Percentiles rank a stretch among this genome's conserved stretches.
Evolutionary conservation across 2,888 invertebrate species (phyloP).

Genomic region (Sinohyriopsis cumingii): DNA sequence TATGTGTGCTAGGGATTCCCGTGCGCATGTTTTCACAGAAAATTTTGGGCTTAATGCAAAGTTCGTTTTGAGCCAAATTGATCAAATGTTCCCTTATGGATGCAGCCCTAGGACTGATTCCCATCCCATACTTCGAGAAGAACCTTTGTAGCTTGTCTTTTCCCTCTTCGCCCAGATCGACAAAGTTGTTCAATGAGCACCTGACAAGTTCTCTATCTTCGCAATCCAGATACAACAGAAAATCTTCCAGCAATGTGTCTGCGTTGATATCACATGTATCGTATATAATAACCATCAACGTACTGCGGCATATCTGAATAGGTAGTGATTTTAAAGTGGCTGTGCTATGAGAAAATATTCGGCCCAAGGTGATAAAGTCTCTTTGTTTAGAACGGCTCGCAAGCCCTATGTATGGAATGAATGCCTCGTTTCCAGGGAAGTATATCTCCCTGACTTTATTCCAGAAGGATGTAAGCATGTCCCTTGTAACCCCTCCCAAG

Average conservation of each 20-base stretch:
- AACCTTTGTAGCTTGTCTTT: neutral
- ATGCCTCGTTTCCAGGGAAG: constrained; percentile 5
- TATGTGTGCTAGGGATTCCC: constrained; percentile 2
- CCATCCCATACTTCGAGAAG: constrained; percentile 8
- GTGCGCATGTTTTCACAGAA: constrained; percentile 5
- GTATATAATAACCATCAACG: constrained; percentile 4
- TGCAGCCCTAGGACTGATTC: neutral
- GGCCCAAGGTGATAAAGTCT: constrained; percentile 4
- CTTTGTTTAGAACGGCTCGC: neutral
- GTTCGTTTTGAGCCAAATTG: constrained; percentile 5
- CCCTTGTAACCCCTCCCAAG: constrained; percentile 3
- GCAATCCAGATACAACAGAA: neutral
- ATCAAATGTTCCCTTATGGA: constrained; percentile 1
- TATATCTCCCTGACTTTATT: constrained; percentile 1
- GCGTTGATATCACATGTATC: constrained; percentile 1
- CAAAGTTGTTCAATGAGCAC: constrained; percentile 2
- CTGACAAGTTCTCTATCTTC: neutral
- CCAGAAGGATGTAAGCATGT: constrained; percentile 4
- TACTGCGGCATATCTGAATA: constrained; percentile 7
- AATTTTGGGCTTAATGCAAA: constrained; percentile 5
- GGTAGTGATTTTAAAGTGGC: constrained; percentile 6
- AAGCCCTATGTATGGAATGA: neutral
- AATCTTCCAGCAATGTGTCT: constrained; percentile 4
- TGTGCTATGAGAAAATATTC: constrained; percentile 7
- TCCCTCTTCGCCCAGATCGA: neutral